Evolutionary conservation across 2,888 invertebrate species (phyloP).

Genomic region (Eupithecia abbreviata): DNA sequence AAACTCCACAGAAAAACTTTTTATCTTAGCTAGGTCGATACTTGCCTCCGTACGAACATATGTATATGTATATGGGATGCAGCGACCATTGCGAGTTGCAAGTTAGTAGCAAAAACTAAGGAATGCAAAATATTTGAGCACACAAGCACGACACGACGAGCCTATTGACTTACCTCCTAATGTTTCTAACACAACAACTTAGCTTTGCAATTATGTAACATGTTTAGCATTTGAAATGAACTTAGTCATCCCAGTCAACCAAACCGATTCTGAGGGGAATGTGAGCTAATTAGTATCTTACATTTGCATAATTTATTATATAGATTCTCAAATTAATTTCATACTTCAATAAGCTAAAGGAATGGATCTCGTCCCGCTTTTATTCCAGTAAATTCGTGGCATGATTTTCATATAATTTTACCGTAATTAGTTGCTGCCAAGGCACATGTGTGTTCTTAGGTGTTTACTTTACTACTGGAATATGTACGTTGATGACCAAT

Average conservation of each 20-base stretch:
- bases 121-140: conserved; percentile 32
- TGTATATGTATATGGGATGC: too few relatives aligned
- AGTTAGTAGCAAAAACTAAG: conserved; percentile 30
- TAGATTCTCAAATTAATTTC: background rate
- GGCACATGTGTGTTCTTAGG: background rate
- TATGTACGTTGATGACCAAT: background rate
- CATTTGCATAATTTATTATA: background rate
- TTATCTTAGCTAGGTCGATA: background rate
- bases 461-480: background rate
- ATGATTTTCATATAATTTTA: background rate
- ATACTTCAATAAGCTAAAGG: background rate
- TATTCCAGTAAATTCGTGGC: background rate
- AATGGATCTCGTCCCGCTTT: background rate
- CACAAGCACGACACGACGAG: conserved; percentile 23
- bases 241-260: background rate
- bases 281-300: background rate
- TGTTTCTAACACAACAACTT: conserved; percentile 21
- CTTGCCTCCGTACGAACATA: background rate
- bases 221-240: conserved; percentile 17
- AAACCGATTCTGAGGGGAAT: background rate
- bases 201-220: conserved; percentile 8
- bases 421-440: background rate
- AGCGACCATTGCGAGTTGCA: background rate
- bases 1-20: background rate
- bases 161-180: conserved; percentile 31